Percentiles rank a stretch among this genome's conserved stretches.
Evolutionary conservation across 2,797 vertebrate species (phyloP).

Genomic region (Artibeus lituratus): DNA sequence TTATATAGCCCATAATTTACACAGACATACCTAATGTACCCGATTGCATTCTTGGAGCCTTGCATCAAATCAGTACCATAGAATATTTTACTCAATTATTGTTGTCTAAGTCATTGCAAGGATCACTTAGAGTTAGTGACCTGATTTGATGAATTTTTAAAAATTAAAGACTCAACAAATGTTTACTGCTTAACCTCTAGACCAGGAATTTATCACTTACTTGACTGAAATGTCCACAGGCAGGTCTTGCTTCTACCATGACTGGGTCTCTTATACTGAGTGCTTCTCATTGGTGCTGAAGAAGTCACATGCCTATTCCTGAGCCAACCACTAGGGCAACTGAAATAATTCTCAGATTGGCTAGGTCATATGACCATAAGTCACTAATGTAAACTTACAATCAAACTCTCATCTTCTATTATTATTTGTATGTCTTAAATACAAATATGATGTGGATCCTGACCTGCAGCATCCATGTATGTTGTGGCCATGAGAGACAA

Average conservation of each 20-base stretch:
- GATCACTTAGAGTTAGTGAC: neutral
- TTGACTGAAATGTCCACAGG: neutral
- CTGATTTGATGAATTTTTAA: neutral
- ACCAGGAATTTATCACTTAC: neutral
- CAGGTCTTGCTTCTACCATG: neutral
- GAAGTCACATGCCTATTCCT: neutral
- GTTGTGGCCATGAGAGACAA: too few species aligned
- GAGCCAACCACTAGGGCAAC: neutral
- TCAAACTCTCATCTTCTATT: neutral
- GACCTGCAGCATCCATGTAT: too few species aligned
- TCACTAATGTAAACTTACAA: neutral
- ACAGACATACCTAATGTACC: neutral
- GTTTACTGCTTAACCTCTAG: neutral
- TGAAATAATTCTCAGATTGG: neutral
- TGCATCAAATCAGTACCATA: too few species aligned
- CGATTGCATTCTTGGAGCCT: neutral
- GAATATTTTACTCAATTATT: neutral
- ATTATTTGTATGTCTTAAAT: neutral
- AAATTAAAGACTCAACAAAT: constrained; percentile 4
- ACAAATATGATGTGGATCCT: neutral
- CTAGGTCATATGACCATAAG: neutral
- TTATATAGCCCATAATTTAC: neutral
- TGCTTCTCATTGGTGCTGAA: neutral
- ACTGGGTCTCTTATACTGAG: neutral
- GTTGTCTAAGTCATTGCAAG: neutral